A percentile compares a stretch with the other conserved stretches of the same genome.
Evolutionary conservation across 2,113 vertebrate genomes (phyloP).

Genomic region (Agelaius phoeniceus): DNA sequence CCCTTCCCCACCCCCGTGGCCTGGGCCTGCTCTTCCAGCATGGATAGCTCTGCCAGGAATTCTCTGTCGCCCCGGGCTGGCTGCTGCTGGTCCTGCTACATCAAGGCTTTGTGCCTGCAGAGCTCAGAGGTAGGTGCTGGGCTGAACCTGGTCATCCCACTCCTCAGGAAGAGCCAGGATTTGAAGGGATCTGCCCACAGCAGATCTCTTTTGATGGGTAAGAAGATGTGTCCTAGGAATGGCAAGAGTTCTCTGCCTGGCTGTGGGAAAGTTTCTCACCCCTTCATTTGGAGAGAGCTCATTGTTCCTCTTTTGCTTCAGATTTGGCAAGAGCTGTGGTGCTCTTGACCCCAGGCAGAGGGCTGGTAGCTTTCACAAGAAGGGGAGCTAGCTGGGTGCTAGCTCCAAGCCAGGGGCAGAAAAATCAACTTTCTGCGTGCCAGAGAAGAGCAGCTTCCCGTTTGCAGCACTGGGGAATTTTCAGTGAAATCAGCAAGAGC

Average conservation of each 20-base stretch:
- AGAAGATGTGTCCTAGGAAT: background rate
- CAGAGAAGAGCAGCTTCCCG: background rate
- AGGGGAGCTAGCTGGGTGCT: background rate
- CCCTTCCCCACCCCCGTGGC: accelerated
- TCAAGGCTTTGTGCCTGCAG: background rate
- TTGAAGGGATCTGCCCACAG: background rate
- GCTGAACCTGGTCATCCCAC: background rate
- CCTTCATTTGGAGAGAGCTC: background rate
- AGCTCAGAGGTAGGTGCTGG: background rate
- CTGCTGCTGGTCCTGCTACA: accelerated
- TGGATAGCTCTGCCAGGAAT: background rate
- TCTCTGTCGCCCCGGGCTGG: no score
- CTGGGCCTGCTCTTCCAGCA: background rate
- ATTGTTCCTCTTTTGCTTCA: background rate
- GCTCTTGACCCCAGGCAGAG: background rate
- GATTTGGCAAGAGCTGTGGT: background rate
- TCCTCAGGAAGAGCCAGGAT: background rate
- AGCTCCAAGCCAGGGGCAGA: background rate
- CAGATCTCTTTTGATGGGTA: background rate
- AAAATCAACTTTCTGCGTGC: background rate
- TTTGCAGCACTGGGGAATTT: background rate
- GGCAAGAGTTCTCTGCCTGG: background rate
- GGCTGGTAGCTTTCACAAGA: background rate
- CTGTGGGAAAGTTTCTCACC: background rate
- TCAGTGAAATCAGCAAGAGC: background rate